Evolutionary conservation across 2,797 vertebrate species (phyloP).

Genomic region (Halcyon leucocephala): DNA sequence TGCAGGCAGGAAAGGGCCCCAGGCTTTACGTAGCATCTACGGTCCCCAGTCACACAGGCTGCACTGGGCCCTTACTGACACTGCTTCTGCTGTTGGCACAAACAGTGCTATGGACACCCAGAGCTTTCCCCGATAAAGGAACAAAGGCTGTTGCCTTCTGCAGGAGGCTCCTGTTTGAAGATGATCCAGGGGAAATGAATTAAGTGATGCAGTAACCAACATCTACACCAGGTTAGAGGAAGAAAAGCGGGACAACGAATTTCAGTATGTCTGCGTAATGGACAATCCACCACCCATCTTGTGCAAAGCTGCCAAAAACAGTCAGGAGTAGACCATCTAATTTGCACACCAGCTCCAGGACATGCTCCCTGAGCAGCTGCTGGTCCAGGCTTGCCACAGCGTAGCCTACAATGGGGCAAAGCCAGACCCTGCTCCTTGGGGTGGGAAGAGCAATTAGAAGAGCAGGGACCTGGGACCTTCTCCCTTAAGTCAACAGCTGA

Average conservation of each 20-base stretch:
- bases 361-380: background rate
- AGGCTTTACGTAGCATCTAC: background rate
- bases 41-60: background rate
- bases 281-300: background rate
- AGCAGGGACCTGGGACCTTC: background rate
- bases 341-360: background rate
- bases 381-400: background rate
- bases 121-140: background rate
- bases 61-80: background rate
- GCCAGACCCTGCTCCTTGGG: background rate
- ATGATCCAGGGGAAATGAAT: background rate
- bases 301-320: background rate
- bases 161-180: background rate
- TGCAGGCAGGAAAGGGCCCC: rapidly evolving
- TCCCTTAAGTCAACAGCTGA: background rate
- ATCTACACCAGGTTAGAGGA: background rate
- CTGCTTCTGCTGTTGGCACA: background rate
- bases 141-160: background rate
- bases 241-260: background rate
- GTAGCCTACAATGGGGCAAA: background rate
- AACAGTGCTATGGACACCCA: background rate
- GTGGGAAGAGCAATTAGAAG: background rate
- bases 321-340: background rate
- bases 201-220: background rate
- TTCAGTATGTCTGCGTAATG: background rate